Evolutionary conservation across 2,797 vertebrate species (phyloP).

Genomic region (Capromys pilorides): DNA sequence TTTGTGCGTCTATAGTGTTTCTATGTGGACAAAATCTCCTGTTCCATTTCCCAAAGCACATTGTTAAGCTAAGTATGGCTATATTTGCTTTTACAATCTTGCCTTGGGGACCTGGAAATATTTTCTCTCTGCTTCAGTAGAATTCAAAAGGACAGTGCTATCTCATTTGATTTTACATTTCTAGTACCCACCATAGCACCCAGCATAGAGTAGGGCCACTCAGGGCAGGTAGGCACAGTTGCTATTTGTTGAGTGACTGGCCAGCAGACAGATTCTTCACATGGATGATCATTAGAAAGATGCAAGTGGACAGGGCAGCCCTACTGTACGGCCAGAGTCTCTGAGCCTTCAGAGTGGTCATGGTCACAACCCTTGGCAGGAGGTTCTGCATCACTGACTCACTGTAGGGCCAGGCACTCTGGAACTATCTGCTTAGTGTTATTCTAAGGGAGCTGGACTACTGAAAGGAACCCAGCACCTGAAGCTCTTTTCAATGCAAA

Average conservation of each 20-base stretch:
- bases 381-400: neutral
- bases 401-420: neutral
- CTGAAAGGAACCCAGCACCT: accelerated
- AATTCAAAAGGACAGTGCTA: neutral
- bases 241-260: neutral
- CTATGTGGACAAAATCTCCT: neutral
- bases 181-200: too few relatives aligned
- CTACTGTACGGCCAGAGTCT: neutral
- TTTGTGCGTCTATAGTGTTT: neutral
- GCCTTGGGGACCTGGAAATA: neutral
- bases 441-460: neutral
- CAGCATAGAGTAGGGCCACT: too few relatives aligned
- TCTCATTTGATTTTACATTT: neutral
- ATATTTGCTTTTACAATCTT: neutral
- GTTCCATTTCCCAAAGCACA: neutral
- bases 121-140: neutral
- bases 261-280: neutral
- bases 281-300: neutral
- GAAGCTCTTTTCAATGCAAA: neutral
- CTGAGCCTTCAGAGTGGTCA: neutral
- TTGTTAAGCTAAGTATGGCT: neutral
- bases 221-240: neutral
- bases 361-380: neutral
- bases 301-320: neutral
- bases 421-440: neutral